Conservation (phyloP, 92 coral and sea anemone species). For the Phymanthus crucifer region DNA sequence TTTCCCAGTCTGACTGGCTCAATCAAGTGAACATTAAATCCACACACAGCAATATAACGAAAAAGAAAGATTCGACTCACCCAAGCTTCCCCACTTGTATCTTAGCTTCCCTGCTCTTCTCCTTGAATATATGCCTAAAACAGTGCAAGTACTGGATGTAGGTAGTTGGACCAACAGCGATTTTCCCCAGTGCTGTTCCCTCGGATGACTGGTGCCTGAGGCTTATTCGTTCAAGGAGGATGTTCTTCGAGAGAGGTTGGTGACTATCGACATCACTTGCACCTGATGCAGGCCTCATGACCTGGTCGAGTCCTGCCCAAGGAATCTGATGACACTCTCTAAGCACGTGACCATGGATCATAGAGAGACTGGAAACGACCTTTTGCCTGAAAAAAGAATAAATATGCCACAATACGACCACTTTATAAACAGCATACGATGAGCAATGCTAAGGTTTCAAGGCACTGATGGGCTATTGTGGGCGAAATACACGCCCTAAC, state of each 20-base stretch:
- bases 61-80: slow-evolving; percentile 34
- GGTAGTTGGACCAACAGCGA: slow-evolving; percentile 93
- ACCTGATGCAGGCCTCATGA: slow-evolving; percentile 40
- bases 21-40: not conserved
- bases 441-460: not conserved
- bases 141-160: slow-evolving; percentile 90
- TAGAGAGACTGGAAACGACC: slow-evolving; percentile 82
- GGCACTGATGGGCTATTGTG: not conserved
- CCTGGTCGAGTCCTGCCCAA: slow-evolving; percentile 80
- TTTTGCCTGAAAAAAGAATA: slow-evolving; percentile 56
- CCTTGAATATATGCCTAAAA: slow-evolving; percentile 84
- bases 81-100: slow-evolving; percentile 69
- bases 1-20: no score
- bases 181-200: slow-evolving; percentile 64
- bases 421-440: no score
- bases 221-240: slow-evolving; percentile 78
- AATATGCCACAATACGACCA: not conserved
- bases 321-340: slow-evolving; percentile 97
- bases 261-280: slow-evolving; percentile 46
- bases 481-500: no score
- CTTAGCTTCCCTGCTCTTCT: slow-evolving; percentile 71
- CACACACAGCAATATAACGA: not conserved
- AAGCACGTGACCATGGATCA: slow-evolving; percentile 90
- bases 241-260: slow-evolving; percentile 64
- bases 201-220: slow-evolving; percentile 71